Evolutionary conservation across 1,140 invertebrate species (phyloP).

Genomic region (Micrasema minimum): DNA sequence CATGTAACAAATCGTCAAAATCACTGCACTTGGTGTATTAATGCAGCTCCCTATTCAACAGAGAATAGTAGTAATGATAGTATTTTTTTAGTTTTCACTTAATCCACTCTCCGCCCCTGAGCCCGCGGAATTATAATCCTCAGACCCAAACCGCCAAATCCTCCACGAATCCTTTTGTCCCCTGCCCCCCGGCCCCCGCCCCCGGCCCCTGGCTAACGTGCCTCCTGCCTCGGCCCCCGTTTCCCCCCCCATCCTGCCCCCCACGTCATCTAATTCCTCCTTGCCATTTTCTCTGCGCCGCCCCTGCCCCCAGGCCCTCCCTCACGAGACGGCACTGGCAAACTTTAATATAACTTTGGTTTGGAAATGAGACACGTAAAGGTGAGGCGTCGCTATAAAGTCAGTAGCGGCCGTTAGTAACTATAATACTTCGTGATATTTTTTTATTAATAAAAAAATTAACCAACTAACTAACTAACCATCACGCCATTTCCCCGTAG

Average conservation of each 20-base stretch:
- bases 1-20: too few species aligned
- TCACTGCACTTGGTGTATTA: too few species aligned
- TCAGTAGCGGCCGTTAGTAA: slow-evolving; percentile 31
- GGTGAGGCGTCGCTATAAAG: slow-evolving; percentile 51
- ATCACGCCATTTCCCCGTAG: too few species aligned
- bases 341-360: slow-evolving; percentile 55
- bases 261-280: not conserved
- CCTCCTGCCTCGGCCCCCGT: not conserved
- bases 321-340: slow-evolving; percentile 52
- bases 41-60: too few species aligned
- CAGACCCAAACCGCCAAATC: slow-evolving; percentile 15
- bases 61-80: too few species aligned
- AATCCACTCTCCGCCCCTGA: slow-evolving; percentile 39
- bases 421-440: too few species aligned
- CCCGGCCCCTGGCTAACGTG: too few species aligned
- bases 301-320: not conserved
- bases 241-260: not conserved
- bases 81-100: too few species aligned
- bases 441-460: too few species aligned
- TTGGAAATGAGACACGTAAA: slow-evolving; percentile 55
- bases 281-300: not conserved
- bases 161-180: slow-evolving; percentile 27
- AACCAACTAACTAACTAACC: too few species aligned
- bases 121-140: slow-evolving; percentile 50
- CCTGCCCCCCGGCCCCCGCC: slow-evolving; percentile 1